Evolutionary conservation across 2,797 vertebrate species (phyloP).

Genomic region (Sebastiscus tertius): DNA sequence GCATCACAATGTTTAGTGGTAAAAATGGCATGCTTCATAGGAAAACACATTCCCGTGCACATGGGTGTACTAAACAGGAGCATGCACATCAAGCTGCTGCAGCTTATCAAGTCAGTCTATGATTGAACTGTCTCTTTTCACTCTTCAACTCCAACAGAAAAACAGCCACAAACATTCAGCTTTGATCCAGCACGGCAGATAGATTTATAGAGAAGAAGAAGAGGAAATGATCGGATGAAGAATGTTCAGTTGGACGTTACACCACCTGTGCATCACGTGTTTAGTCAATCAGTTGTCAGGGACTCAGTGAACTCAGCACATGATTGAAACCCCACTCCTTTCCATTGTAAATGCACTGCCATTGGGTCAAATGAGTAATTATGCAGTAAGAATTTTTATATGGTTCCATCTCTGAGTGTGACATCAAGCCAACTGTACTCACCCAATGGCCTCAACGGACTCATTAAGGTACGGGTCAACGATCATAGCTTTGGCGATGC

Average conservation of each 20-base stretch:
- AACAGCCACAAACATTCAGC: constrained; percentile 75
- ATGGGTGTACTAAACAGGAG: not conserved
- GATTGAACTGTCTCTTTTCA: not conserved
- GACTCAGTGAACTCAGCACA: not conserved
- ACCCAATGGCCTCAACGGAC: constrained; percentile 89
- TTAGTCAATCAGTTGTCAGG: constrained; percentile 1
- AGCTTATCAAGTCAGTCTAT: not conserved
- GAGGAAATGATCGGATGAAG: not conserved
- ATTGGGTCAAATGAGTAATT: not conserved
- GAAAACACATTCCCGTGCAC: not conserved
- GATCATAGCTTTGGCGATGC: constrained; percentile 80
- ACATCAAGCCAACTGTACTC: constrained; percentile 72
- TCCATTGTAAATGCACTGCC: not conserved
- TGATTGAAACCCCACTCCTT: not conserved
- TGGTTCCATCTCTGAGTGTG: not conserved
- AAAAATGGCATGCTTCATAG: not conserved
- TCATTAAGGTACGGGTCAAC: constrained; percentile 86
- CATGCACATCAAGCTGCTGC: not conserved
- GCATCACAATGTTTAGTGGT: not conserved
- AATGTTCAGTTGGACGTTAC: not conserved
- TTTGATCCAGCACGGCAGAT: not conserved
- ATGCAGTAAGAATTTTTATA: not conserved
- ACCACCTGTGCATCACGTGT: not conserved
- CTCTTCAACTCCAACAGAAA: constrained; percentile 8
- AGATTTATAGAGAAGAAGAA: not conserved